These are phyloP conservation scores for Drosophila kikkawai DNA, from an alignment of 1,140 invertebrate species.

Conservation along the genomic window DNA sequence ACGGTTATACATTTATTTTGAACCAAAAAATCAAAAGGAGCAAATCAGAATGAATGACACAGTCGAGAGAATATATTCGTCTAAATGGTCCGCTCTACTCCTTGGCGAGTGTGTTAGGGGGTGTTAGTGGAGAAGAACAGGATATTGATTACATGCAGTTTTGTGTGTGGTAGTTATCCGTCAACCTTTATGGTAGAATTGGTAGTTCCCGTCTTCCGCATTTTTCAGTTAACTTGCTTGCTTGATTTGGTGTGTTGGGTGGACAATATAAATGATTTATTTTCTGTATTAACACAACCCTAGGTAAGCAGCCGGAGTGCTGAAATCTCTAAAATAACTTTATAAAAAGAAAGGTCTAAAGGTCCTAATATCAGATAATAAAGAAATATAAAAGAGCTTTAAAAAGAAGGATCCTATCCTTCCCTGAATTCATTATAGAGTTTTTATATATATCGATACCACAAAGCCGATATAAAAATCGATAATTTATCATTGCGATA, in stretches of 20 bases:
- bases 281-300: slow-evolving; percentile 13
- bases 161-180: slow-evolving; percentile 26
- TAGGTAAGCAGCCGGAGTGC: slow-evolving; percentile 18
- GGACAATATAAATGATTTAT: slow-evolving; percentile 20
- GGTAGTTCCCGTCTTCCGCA: slow-evolving; percentile 40
- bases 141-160: slow-evolving; percentile 44
- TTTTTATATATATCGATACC: no score
- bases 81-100: slow-evolving; percentile 47
- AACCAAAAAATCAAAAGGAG: slow-evolving; percentile 60
- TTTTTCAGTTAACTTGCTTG: slow-evolving; percentile 42
- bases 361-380: background rate
- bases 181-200: slow-evolving; percentile 33
- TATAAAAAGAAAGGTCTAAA: background rate
- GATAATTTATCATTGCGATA: no score
- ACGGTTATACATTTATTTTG: slow-evolving; percentile 80
- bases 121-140: slow-evolving; percentile 34
- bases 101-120: slow-evolving; percentile 34
- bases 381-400: background rate
- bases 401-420: background rate
- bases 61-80: slow-evolving; percentile 41
- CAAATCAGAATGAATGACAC: slow-evolving; percentile 69
- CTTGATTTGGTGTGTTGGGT: slow-evolving; percentile 23
- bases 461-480: no score
- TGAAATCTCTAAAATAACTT: slow-evolving; percentile 36
- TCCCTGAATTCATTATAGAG: background rate